phyloP scores from a whole-genome alignment of 2,113 vertebrate genomes.

The Lycocorax pyrrhopterus region DNA sequence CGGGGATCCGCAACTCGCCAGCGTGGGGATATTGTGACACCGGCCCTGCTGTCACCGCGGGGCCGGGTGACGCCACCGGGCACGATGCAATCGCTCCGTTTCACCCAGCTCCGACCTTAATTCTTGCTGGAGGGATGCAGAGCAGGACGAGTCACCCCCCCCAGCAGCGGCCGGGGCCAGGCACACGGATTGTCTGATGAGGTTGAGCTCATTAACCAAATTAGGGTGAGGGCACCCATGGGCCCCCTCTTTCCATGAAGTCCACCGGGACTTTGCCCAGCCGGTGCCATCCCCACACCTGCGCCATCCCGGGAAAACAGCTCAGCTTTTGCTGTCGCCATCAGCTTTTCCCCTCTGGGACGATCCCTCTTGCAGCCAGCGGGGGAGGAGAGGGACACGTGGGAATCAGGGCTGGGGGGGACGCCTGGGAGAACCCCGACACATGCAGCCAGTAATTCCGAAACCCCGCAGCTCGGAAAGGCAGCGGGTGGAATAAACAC shows the following conservation, averaged over 20 bases:
- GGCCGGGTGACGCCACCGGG: not conserved
- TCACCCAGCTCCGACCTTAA: not conserved
- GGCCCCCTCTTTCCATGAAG: not conserved
- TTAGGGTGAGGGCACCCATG: not conserved
- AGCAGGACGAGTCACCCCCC: not conserved
- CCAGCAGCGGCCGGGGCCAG: fast-evolving
- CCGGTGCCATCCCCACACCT: not conserved
- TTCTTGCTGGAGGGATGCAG: not conserved
- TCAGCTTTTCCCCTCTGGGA: not conserved
- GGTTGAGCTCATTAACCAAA: not conserved
- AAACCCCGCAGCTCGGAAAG: not conserved
- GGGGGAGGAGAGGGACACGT: not conserved
- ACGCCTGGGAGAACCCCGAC: not conserved
- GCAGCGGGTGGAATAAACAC: not conserved
- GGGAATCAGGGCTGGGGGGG: not conserved
- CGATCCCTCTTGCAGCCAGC: not conserved
- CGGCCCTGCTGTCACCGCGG: not conserved
- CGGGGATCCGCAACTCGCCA: fast-evolving
- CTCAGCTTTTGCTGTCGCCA: not conserved
- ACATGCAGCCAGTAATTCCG: not conserved
- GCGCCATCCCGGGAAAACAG: not conserved
- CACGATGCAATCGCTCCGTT: not conserved
- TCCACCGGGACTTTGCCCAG: not conserved
- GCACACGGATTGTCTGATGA: not conserved
- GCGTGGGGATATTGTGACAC: not conserved